phyloP scores from a whole-genome alignment of 1,140 invertebrate genomes.

The Pogonognathellus flavescens region DNA sequence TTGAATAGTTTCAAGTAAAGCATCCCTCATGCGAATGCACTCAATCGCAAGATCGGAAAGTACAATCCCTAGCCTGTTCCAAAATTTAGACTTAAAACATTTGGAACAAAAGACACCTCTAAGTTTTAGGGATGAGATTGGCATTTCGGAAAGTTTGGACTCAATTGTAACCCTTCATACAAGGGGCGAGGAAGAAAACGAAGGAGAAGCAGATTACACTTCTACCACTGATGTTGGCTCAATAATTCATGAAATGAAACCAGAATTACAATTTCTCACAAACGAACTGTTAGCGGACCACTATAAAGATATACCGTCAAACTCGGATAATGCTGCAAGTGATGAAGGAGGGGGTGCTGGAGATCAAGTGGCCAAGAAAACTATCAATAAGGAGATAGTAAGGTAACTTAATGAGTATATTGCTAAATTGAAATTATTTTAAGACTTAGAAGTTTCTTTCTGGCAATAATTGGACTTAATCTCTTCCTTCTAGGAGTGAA shows the following conservation, averaged over 20 bases:
- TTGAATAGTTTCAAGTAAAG: neutral
- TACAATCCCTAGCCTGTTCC: neutral
- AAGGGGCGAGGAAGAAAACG: neutral
- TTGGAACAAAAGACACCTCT: no score
- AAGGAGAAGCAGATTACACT: slow-evolving; percentile 1
- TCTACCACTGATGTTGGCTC: neutral
- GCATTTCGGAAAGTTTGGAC: neutral
- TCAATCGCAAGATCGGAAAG: neutral
- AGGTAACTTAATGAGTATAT: neutral
- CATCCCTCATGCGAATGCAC: neutral
- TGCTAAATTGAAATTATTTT: neutral
- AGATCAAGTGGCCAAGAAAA: neutral
- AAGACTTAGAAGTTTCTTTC: neutral
- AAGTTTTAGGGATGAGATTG: neutral
- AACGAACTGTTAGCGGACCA: neutral
- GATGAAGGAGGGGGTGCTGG: neutral
- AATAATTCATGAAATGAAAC: neutral
- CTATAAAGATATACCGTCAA: neutral
- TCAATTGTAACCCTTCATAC: neutral
- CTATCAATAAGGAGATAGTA: neutral
- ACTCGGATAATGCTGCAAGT: neutral
- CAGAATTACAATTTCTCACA: neutral
- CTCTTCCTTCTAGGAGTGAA: slow-evolving; percentile 35
- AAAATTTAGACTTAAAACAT: neutral
- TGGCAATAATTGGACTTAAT: neutral